Conservation (phyloP, 2,888 invertebrate species). For the Eumacrocentrus americanus region DNA sequence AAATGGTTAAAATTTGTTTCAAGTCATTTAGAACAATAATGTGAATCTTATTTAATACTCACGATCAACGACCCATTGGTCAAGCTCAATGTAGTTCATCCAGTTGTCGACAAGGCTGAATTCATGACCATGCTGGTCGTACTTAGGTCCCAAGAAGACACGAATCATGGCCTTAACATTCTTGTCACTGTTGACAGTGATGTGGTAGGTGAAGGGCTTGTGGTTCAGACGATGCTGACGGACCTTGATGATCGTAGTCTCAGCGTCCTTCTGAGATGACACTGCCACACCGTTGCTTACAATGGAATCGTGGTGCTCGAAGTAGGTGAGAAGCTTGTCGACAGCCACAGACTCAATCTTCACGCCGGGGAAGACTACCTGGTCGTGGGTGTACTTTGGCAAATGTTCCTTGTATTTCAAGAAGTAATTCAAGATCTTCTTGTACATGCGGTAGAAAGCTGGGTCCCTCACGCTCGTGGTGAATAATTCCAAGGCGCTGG, state of each 20-base stretch:
- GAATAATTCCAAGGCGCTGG: conserved; percentile 69
- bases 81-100: conserved; percentile 68
- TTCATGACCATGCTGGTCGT: conserved; percentile 66
- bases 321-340: conserved; percentile 72
- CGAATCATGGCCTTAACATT: conserved; percentile 67
- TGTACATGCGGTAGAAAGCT: conserved; percentile 71
- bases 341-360: conserved; percentile 68
- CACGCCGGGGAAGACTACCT: conserved; percentile 68
- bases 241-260: conserved; percentile 64
- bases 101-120: conserved; percentile 66
- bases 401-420: conserved; percentile 63
- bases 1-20: neutral
- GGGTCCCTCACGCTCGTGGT: conserved; percentile 73
- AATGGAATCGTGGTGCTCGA: conserved; percentile 70
- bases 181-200: conserved; percentile 69
- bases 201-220: conserved; percentile 69
- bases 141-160: conserved; percentile 73
- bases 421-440: conserved; percentile 66
- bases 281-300: conserved; percentile 64
- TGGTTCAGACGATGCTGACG: conserved; percentile 75
- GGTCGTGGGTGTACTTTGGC: conserved; percentile 66
- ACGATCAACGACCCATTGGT: conserved; percentile 58
- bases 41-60: conserved; percentile 22
- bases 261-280: conserved; percentile 59
- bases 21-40: neutral